These are phyloP conservation scores for Circaetus cinerascens DNA, from an alignment of 2,113 vertebrate genomes.

Conservation along the genomic window DNA sequence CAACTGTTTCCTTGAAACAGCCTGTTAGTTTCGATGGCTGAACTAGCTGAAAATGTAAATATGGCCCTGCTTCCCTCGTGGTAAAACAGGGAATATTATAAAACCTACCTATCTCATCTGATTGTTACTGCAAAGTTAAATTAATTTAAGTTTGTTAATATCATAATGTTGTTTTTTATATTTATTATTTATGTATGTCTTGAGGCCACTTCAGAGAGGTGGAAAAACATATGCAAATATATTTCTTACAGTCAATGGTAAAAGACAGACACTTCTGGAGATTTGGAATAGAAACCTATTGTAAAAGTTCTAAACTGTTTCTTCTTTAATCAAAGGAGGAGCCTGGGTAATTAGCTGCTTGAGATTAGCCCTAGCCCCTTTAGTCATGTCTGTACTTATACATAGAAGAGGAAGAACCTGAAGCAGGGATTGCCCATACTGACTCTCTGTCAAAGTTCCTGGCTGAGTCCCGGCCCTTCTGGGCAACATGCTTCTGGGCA, in stretches of 20 bases:
- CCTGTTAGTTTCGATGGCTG: not conserved
- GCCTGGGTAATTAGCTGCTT: not conserved
- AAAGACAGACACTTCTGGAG: not conserved
- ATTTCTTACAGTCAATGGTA: not conserved
- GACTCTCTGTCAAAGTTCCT: not conserved
- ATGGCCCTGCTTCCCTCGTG: accelerated
- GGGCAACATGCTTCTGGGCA: not conserved
- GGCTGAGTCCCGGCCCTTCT: not conserved
- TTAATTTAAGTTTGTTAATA: not conserved
- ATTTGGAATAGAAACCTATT: not conserved
- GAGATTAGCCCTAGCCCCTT: not conserved
- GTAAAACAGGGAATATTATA: not conserved
- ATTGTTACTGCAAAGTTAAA: not conserved
- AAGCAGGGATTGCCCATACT: not conserved
- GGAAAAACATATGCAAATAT: not conserved
- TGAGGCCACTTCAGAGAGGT: not conserved
- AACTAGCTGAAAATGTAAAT: not conserved
- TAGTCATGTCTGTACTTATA: not conserved
- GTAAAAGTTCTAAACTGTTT: not conserved
- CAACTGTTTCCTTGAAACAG: not conserved
- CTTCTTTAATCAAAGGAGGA: not conserved
- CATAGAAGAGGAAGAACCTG: not conserved
- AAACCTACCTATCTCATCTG: not conserved
- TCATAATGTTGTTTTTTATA: not conserved
- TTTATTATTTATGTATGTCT: not conserved